Evolutionary conservation across 2,888 invertebrate genomes (phyloP).

Genomic region (Galerucella pusilla): DNA sequence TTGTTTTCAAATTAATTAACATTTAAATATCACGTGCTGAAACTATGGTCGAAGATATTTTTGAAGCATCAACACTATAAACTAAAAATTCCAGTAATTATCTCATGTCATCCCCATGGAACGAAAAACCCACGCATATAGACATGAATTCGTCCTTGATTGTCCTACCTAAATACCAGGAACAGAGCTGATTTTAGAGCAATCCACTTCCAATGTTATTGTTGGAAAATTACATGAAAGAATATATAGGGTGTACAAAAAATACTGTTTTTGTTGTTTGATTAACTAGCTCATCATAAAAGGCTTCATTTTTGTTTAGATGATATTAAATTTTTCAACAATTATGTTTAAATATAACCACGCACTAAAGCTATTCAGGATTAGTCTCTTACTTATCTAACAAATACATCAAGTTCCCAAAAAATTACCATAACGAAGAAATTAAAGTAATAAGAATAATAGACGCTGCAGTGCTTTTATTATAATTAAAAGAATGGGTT

Average conservation of each 20-base stretch:
- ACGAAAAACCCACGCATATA: conserved; percentile 11
- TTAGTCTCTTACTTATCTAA: conserved; percentile 4
- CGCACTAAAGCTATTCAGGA: conserved; percentile 1
- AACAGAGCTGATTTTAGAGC: conserved; percentile 11
- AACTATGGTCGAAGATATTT: too few species aligned
- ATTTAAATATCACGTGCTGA: too few species aligned
- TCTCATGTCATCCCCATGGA: not conserved
- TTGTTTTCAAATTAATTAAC: too few species aligned
- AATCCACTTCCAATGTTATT: not conserved
- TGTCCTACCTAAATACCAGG: conserved; percentile 15
- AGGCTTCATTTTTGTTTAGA: too few species aligned
- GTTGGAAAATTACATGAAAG: not conserved
- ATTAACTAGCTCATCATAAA: too few species aligned
- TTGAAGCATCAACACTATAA: too few species aligned
- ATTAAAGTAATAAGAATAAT: conserved; percentile 16
- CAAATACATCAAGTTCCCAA: not conserved
- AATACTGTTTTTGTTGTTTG: too few species aligned
- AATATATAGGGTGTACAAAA: too few species aligned
- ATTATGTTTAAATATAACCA: not conserved
- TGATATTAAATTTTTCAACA: too few species aligned
- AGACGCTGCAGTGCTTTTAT: conserved; percentile 16
- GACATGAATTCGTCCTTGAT: conserved; percentile 8
- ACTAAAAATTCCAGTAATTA: not conserved
- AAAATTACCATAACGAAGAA: conserved; percentile 19
- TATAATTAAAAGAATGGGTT: conserved; percentile 12